Base-by-base conservation (phyloP, 2,797 vertebrate genomes). In the Carduelis carduelis region DNA sequence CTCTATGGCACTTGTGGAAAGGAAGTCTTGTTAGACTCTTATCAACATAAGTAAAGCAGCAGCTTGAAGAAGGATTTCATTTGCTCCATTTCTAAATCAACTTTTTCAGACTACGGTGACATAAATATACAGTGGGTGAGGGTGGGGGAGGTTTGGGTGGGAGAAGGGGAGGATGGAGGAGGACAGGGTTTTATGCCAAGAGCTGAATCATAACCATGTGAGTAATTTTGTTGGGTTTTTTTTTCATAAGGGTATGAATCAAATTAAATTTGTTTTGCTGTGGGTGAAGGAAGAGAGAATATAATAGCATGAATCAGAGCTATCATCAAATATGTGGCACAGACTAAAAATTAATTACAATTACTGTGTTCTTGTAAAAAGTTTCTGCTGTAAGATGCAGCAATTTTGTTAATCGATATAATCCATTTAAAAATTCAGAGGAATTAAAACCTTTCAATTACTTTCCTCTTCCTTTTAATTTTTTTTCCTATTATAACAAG, bases 231-330 rank as follows among this genome's bases (percentile, higher is more conserved):
- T 70, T 59, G 57, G 52, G 96, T 97, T 97, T 87, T 91, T 93
- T 97, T 97, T 97, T 88, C 13, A 71, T 98, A 92, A 97, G 97
- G 97, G 96, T 96, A 98, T 98, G 98, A 98, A 98, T 98, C 97
- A 98, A 98, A 97, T 98, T 98, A 98, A 98, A 97, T 97, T 97
- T 98, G 97, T 98, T 98, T 98, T 98, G 96, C 98, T 97, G 96
- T 98, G 97, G 97, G 96, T 97, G 96, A 98, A 98, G 98, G 97
- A 98, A 98, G 95, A 97, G 85, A 95, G 92, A 98, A 97, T 97
- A 98, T 97, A 98, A 98, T 97, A 98, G 97, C 89, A 82, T 98
- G 98, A 98, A 98, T 98, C 98, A 98, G 97, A 98, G 96, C 94
- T 97, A 98, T 98, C 98, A 98, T 96, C 96, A 97, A 97, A 97